Base-by-base conservation (phyloP, 2,888 invertebrate genomes). In the Mycalesis mineus region DNA sequence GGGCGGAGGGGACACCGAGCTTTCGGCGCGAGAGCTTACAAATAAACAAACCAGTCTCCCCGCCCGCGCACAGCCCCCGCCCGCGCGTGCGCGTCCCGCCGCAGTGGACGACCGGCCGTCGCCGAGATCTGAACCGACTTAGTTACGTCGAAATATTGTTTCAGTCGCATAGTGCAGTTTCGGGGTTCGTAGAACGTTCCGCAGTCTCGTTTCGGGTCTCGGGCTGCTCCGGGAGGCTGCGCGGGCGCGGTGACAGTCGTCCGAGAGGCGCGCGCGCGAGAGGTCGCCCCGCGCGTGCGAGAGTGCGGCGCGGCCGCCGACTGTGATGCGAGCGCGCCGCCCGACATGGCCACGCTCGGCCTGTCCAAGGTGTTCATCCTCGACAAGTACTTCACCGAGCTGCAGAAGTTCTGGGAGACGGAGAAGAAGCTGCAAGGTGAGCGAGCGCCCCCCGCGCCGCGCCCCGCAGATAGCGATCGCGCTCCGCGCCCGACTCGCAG, bases 281-380 rank as follows among this genome's bases (percentile, higher is more conserved):
- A 68, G 75, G 78, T 75, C 78, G 83, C 75, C 72, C 9, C 36
- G 9, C 36, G 71, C 61, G 69, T 63, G 67, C 71, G 71, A 73
- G 67, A 66, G 60, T 65, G 69, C 68, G 66, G 67, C 73, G 82
- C 80, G 81, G 80, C 79, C 82, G 80, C 80, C 77, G 77, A 80
- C 77, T 82, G 73, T 77, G 75, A 67, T 81, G 88, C 82, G 84
- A 84, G 84, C 88, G 75, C 74, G 78, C 82, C 84, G 82, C 82
- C 78, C 84, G 88, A 82, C 90, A 97, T 97, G 97, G 97, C 97
- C 93, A 97, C 97, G 89, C 93, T 97, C 91, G 97, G 97, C 92
- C 95, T 97, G 77, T 97, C 97, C 84, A 97, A 97, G 92, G 97
- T 97, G 89, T 97, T 97, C 93, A 97, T 97, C 87, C 93, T 97